A percentile compares a stretch with the other conserved stretches of the same genome.
Conservation (phyloP, 2,113 vertebrate species). For the Nipponia nippon region DNA sequence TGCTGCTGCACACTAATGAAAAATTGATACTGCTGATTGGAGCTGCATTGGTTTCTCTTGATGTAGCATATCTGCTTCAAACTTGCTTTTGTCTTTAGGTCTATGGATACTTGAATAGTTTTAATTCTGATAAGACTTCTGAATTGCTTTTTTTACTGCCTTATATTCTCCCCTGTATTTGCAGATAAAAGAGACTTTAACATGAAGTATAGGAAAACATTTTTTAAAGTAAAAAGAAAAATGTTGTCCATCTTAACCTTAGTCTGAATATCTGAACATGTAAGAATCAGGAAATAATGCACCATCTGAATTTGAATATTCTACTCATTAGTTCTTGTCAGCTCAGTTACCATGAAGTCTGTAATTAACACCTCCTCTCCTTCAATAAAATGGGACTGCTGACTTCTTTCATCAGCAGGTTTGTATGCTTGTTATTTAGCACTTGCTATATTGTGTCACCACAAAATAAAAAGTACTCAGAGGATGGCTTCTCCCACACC, state of each 20-base stretch:
- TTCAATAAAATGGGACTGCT: not conserved
- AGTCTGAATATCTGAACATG: not conserved
- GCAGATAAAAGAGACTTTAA: not conserved
- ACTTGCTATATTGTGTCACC: not conserved
- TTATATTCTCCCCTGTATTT: not conserved
- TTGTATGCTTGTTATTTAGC: not conserved
- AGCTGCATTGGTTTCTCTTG: not conserved
- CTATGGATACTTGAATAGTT: not conserved
- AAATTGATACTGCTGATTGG: not conserved
- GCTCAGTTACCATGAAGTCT: not conserved
- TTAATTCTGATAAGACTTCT: not conserved
- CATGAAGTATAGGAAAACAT: not conserved
- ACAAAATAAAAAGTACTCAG: not conserved
- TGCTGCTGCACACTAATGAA: not conserved
- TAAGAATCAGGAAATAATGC: not conserved
- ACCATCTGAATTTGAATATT: not conserved
- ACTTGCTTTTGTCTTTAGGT: not conserved
- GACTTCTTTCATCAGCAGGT: not conserved
- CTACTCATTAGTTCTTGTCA: not conserved
- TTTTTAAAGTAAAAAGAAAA: not conserved
- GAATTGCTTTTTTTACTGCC: not conserved
- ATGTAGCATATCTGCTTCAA: not conserved
- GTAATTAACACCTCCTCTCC: not conserved
- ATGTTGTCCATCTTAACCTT: not conserved
- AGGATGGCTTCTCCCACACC: not conserved